Percentiles rank a stretch among this genome's conserved stretches.
phyloP scores from a whole-genome alignment of 2,888 invertebrate genomes.

The Mythimna ferrago region DNA sequence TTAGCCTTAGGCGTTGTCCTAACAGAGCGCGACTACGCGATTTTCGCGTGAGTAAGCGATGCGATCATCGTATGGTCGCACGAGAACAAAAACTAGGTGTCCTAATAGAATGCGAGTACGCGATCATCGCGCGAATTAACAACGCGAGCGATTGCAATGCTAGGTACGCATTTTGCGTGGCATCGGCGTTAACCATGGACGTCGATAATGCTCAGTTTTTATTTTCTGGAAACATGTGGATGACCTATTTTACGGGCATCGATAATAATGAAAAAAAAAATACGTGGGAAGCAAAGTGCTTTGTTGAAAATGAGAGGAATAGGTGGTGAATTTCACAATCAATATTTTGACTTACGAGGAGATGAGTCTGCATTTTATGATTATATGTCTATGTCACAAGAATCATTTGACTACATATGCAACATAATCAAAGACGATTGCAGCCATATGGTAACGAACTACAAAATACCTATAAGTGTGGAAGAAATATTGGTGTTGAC shows the following conservation, averaged over 20 bases:
- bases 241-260: background rate
- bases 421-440: background rate
- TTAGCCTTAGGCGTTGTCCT: background rate
- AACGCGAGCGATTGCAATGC: too few species aligned
- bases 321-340: conserved; percentile 3
- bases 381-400: too few species aligned
- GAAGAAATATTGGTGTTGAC: background rate
- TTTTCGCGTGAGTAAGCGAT: background rate
- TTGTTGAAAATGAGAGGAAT: background rate
- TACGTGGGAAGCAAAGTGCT: conserved; percentile 1
- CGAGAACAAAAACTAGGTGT: conserved; percentile 8
- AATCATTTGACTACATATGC: background rate
- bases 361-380: too few species aligned
- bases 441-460: background rate
- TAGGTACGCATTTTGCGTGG: too few species aligned
- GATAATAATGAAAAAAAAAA: background rate
- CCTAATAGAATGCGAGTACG: background rate
- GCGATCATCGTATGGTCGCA: background rate
- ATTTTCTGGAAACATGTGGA: background rate
- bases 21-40: background rate
- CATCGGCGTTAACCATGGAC: background rate
- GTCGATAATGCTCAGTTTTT: background rate
- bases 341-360: background rate
- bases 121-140: background rate
- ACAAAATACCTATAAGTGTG: background rate